Evolutionary conservation across 2,888 invertebrate genomes (phyloP).

Genomic region (Buathra laborator): DNA sequence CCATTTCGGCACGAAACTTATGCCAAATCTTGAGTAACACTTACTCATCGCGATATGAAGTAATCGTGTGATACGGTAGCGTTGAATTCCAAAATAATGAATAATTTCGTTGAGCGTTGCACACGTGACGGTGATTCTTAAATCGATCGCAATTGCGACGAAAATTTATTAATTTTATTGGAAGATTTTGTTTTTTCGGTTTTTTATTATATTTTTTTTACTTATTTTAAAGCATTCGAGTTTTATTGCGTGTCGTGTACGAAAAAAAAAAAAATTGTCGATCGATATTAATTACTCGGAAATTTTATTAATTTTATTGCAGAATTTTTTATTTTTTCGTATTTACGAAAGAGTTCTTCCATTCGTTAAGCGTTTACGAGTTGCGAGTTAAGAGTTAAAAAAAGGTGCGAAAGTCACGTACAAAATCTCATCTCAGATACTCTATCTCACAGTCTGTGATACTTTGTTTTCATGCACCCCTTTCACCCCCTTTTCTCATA

Average conservation of each 20-base stretch:
- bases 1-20: slow-evolving; percentile 16
- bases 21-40: slow-evolving; percentile 60
- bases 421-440: background rate
- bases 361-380: background rate
- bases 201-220: background rate
- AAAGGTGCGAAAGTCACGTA: slow-evolving; percentile 10
- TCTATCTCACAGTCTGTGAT: background rate
- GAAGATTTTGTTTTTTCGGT: background rate
- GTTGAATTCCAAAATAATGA: slow-evolving; percentile 47
- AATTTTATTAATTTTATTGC: background rate
- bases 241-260: no score
- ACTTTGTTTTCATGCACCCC: slow-evolving; percentile 6
- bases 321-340: background rate
- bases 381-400: background rate
- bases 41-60: slow-evolving; percentile 16
- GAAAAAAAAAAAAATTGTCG: no score
- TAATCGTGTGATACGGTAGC: background rate
- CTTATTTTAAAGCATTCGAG: no score
- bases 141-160: background rate
- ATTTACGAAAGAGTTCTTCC: background rate
- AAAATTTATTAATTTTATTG: background rate
- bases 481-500: slow-evolving; percentile 24
- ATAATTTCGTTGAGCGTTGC: slow-evolving; percentile 14
- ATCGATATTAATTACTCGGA: background rate
- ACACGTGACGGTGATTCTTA: slow-evolving; percentile 10